Evolutionary conservation across 2,113 vertebrate species (phyloP).

Genomic region (Mustelus asterias): DNA sequence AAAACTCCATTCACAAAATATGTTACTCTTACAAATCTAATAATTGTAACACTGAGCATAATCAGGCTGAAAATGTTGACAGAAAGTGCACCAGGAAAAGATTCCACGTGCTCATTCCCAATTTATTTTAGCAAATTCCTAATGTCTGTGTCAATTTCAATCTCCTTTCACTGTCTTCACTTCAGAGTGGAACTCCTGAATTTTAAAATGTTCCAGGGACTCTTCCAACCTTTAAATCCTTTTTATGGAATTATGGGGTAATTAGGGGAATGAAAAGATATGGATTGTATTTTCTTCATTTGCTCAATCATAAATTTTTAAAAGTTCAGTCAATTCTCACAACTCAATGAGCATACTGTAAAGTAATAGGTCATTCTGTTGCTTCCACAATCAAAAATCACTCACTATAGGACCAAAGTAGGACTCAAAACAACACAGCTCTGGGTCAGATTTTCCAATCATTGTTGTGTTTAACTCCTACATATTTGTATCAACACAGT

Average conservation of each 20-base stretch:
- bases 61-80: too few relatives aligned
- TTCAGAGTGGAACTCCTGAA: background rate
- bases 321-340: background rate
- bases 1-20: too few relatives aligned
- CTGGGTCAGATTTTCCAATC: too few relatives aligned
- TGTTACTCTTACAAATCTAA: too few relatives aligned
- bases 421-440: too few relatives aligned
- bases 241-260: background rate
- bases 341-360: background rate
- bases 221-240: background rate
- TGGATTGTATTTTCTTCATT: background rate
- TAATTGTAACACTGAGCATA: too few relatives aligned
- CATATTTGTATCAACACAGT: too few relatives aligned
- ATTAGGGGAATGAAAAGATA: background rate
- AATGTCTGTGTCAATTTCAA: background rate
- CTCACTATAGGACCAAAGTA: too few relatives aligned
- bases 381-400: background rate
- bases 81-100: too few relatives aligned
- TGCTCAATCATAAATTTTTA: background rate
- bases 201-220: background rate
- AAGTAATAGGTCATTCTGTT: background rate
- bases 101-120: background rate
- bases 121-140: background rate
- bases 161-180: background rate
- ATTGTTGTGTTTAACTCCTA: too few relatives aligned